Percentiles rank a stretch among this genome's conserved stretches.
These are phyloP conservation scores for Mus spretus DNA, from an alignment of 2,797 vertebrate genomes.

Conservation along the genomic window DNA sequence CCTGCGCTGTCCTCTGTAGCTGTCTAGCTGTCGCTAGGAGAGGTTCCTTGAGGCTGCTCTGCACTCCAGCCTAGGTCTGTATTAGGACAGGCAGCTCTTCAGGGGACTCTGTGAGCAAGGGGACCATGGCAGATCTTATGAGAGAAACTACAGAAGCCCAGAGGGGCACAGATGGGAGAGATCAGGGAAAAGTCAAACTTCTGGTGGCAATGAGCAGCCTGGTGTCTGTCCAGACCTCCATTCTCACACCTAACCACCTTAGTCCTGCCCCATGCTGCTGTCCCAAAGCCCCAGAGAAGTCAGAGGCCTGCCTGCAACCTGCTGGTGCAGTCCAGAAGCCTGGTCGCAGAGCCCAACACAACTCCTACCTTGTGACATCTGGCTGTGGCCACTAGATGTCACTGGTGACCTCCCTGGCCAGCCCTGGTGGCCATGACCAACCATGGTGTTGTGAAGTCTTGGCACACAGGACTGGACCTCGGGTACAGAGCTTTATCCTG, in stretches of 20 bases:
- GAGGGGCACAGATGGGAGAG: not conserved
- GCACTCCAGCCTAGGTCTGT: not conserved
- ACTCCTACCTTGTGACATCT: not conserved
- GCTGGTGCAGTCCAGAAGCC: fast-evolving
- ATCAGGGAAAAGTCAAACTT: not conserved
- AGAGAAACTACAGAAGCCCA: not conserved
- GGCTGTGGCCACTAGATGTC: conserved; percentile 85
- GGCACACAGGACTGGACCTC: not conserved
- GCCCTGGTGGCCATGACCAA: not conserved
- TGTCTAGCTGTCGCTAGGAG: not conserved
- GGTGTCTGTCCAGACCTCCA: not conserved
- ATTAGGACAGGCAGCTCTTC: not conserved
- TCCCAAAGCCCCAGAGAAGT: not conserved
- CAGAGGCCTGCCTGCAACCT: not conserved
- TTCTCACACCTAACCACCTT: not conserved
- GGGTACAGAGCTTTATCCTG: not conserved
- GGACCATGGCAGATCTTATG: not conserved
- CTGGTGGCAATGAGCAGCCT: not conserved
- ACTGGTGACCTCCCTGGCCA: conserved; percentile 72
- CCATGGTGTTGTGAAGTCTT: not conserved
- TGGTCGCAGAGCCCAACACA: fast-evolving
- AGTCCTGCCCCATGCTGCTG: fast-evolving
- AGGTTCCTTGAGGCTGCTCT: not conserved
- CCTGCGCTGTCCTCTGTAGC: not conserved
- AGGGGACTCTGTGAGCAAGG: not conserved